Evolutionary conservation across 2,888 invertebrate genomes (phyloP), one percentile per base, ranked within the genome.

Genomic region (Patella depressa): DNA sequence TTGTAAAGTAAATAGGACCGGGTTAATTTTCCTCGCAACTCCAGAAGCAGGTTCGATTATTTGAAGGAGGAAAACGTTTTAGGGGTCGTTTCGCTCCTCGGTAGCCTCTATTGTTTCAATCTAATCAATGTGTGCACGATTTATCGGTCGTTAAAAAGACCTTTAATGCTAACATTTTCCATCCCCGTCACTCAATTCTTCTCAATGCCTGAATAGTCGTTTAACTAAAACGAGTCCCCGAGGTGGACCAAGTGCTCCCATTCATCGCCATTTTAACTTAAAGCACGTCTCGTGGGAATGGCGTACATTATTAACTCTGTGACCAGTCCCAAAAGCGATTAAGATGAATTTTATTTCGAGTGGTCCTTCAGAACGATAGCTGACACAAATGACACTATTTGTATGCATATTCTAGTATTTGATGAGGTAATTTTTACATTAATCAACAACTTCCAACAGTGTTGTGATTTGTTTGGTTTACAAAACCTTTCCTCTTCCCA

Each of bases 91-190:
- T 45, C 45, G 45, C 45, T 45, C 45, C 45, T 45, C 45, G 45
- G 45, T 45, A 24, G 19, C 65, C 65, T 45, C 45, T 45, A 65
- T 65, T 65, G 65, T 65, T 65, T 65, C 65, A 65, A 65, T 24
- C 65, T 65, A 65, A 65, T 65, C 65, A 65, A 65, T 65, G 65
- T 24, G 24, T 19, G 65, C 19, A 24, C 65, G 65, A 65, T 65
- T 65, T 65, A 65, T 65, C 19, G 65, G 19, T 65, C 65, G 19
- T 65, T 65, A 65, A 65, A 65, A 65, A 65, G 65, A 65, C 65
- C 65, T 65, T 65, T 65, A 65, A 65, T 24, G 65, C 65, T 65
- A 65, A 65, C 65, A 65, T 65, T 65, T 65, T 65, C 65, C 65
- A 24, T 65, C 65, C 65, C 24, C 14, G 24, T 65, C 65, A 65